phyloP scores from a whole-genome alignment of 2,113 vertebrate species.

The Callopanchax toddi region DNA sequence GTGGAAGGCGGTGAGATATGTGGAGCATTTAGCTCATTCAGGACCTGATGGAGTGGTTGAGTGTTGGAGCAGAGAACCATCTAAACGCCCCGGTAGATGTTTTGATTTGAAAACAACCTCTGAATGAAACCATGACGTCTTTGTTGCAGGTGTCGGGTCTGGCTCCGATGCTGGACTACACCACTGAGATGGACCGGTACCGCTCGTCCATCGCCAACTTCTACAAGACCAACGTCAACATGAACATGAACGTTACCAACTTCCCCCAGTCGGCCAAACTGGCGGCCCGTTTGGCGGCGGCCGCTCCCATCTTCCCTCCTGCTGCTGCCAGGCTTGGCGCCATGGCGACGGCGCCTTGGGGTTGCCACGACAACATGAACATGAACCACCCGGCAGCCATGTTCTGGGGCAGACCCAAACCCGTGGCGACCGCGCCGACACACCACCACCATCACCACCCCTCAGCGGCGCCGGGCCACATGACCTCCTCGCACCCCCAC shows the following conservation, averaged over 20 bases:
- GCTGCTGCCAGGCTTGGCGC: slow-evolving; percentile 81
- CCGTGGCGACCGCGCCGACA: slow-evolving; percentile 18
- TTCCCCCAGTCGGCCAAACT: slow-evolving; percentile 92
- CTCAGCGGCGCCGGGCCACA: slow-evolving; percentile 53
- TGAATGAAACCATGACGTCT: too few species aligned
- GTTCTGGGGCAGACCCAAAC: slow-evolving; percentile 81
- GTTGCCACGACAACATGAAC: slow-evolving; percentile 83
- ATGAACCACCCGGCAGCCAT: slow-evolving; percentile 78
- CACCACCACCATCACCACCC: slow-evolving; percentile 61
- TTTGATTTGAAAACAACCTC: neutral
- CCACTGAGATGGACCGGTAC: slow-evolving; percentile 92
- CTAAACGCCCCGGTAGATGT: too few species aligned
- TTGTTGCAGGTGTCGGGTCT: slow-evolving; percentile 75
- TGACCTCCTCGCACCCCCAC: slow-evolving; percentile 68
- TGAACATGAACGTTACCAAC: slow-evolving; percentile 84
- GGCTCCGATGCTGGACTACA: slow-evolving; percentile 89
- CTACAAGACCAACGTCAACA: slow-evolving; percentile 90
- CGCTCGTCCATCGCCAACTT: slow-evolving; percentile 91
- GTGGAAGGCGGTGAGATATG: too few species aligned
- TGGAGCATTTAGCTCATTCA: too few species aligned
- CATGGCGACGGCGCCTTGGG: slow-evolving; percentile 85
- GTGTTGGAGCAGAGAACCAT: too few species aligned
- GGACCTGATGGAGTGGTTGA: too few species aligned
- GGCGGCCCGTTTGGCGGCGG: slow-evolving; percentile 81
- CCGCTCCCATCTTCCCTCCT: slow-evolving; percentile 88